Evolutionary conservation across 1,140 invertebrate genomes (phyloP).

Genomic region (Colletes latitarsis): DNA sequence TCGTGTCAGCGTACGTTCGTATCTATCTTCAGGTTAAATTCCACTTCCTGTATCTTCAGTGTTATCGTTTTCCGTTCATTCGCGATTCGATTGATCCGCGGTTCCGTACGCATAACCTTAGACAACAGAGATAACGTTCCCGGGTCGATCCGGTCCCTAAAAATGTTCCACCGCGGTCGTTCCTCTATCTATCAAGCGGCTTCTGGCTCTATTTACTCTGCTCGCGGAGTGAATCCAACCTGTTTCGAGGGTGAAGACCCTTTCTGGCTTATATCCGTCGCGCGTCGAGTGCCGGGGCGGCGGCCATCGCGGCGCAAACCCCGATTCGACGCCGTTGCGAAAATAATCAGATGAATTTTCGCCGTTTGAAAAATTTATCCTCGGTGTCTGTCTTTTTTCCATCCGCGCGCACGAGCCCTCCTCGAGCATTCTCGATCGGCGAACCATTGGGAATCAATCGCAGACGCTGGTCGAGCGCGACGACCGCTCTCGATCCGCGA

Average conservation of each 20-base stretch:
- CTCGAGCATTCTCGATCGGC: background rate
- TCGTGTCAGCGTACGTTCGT: too few species aligned
- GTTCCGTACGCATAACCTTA: too few species aligned
- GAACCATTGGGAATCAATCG: background rate
- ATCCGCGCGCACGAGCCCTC: background rate
- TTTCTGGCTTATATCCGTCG: slow-evolving; percentile 50
- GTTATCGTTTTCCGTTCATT: too few species aligned
- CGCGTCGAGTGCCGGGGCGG: background rate
- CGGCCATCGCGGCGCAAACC: slow-evolving; percentile 3
- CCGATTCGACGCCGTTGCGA: slow-evolving; percentile 22
- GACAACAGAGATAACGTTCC: background rate
- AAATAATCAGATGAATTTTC: slow-evolving; percentile 46
- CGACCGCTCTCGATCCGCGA: too few species aligned
- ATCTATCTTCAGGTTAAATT: too few species aligned
- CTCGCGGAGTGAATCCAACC: background rate
- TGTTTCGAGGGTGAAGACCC: slow-evolving; percentile 26
- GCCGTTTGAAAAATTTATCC: slow-evolving; percentile 41
- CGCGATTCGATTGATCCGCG: too few species aligned
- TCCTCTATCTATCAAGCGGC: background rate
- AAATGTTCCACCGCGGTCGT: background rate
- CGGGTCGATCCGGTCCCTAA: background rate
- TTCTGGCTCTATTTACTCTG: slow-evolving; percentile 24
- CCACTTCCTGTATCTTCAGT: too few species aligned
- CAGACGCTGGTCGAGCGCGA: too few species aligned
- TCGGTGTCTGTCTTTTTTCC: background rate